Percentiles rank a stretch among this genome's conserved stretches.
Evolutionary conservation across 2,888 invertebrate species (phyloP).

Genomic region (Rotaria magnacalcarata): DNA sequence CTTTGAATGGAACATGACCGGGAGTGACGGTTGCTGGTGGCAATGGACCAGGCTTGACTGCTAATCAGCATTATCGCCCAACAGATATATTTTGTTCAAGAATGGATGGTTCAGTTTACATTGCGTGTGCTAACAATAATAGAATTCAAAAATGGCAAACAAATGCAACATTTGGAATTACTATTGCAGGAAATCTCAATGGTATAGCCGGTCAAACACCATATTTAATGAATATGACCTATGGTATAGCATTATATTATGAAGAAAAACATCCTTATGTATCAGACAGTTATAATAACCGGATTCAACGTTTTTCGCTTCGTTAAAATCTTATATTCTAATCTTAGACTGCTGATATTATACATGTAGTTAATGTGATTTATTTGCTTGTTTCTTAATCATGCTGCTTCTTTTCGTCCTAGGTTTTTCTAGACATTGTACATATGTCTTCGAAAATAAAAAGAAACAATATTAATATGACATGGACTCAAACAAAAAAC

Average conservation of each 20-base stretch:
- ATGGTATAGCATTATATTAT: background rate
- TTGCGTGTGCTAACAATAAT: background rate
- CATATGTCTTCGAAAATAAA: no score
- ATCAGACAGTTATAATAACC: background rate
- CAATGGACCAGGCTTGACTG: background rate
- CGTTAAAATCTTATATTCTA: background rate
- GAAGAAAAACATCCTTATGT: background rate
- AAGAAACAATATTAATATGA: no score
- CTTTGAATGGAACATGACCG: slow-evolving; percentile 41
- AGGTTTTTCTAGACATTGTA: no score
- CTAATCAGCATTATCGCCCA: background rate
- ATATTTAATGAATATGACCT: background rate
- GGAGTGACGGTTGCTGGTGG: background rate
- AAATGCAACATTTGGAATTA: background rate
- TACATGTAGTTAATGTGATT: background rate
- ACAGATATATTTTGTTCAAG: background rate
- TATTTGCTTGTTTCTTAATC: no score
- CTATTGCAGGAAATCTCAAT: background rate
- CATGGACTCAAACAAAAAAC: no score
- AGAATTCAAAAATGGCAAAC: background rate
- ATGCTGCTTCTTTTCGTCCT: no score
- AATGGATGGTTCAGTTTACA: background rate
- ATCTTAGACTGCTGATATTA: slow-evolving; percentile 20
- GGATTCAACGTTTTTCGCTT: background rate
- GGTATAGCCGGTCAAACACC: background rate